Conservation (phyloP, 1,140 invertebrate genomes). For the Heliconius hewitsoni region DNA sequence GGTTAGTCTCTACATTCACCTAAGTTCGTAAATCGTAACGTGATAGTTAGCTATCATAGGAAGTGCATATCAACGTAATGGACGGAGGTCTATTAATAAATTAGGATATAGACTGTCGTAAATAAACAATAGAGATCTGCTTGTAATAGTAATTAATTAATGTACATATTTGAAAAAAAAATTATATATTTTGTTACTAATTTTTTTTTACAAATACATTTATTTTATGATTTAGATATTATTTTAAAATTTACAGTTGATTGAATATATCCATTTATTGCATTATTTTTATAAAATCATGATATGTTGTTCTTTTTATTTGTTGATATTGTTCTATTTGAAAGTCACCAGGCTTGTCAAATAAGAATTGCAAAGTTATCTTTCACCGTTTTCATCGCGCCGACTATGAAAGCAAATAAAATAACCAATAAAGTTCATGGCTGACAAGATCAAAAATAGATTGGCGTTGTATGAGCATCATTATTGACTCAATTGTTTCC, state of each 20-base stretch:
- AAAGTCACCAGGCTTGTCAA: background rate
- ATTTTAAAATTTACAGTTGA: background rate
- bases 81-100: constrained; percentile 21
- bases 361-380: background rate
- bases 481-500: constrained; percentile 73
- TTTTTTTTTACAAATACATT: background rate
- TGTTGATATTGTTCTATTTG: background rate
- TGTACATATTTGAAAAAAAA: no score
- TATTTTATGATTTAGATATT: background rate
- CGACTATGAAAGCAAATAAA: background rate
- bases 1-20: background rate
- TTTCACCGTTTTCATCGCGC: background rate
- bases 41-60: constrained; percentile 26
- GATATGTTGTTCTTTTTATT: background rate
- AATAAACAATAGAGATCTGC: background rate
- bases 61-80: constrained; percentile 24
- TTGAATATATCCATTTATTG: no score
- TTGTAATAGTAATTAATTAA: background rate
- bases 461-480: constrained; percentile 33
- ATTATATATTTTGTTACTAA: background rate
- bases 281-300: no score
- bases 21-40: background rate
- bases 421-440: constrained; percentile 28
- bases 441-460: constrained; percentile 54
- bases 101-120: background rate